Conservation (phyloP, 2,113 vertebrate genomes). For the Dissostichus mawsoni region DNA sequence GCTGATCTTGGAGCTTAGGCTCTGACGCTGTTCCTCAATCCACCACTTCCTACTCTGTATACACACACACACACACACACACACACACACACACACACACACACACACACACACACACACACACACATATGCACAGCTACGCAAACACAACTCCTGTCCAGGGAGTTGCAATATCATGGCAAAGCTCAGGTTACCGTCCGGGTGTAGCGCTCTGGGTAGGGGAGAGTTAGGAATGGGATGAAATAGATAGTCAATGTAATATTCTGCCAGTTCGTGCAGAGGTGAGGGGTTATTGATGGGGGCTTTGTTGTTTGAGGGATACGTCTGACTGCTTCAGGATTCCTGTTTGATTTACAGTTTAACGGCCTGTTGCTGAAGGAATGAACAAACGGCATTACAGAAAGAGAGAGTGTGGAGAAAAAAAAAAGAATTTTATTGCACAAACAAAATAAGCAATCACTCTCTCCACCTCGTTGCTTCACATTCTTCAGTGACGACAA, state of each 20-base stretch:
- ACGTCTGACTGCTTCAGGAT: slow-evolving; percentile 42
- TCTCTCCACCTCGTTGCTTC: slow-evolving; percentile 42
- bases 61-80: slow-evolving; percentile 43
- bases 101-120: slow-evolving; percentile 26
- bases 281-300: slow-evolving; percentile 67
- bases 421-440: slow-evolving; percentile 57
- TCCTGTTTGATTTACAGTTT: slow-evolving; percentile 63
- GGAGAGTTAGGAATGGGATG: slow-evolving; percentile 52
- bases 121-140: slow-evolving; percentile 45
- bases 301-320: slow-evolving; percentile 62
- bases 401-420: slow-evolving; percentile 28
- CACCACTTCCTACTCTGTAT: slow-evolving; percentile 57
- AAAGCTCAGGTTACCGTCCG: slow-evolving; percentile 63
- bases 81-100: slow-evolving; percentile 19
- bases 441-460: slow-evolving; percentile 67
- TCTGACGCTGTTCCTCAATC: slow-evolving; percentile 67
- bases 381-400: slow-evolving; percentile 46
- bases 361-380: slow-evolving; percentile 47
- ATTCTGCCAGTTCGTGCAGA: slow-evolving; percentile 67
- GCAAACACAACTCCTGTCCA: slow-evolving; percentile 62
- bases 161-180: slow-evolving; percentile 53
- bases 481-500: slow-evolving; percentile 75
- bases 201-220: slow-evolving; percentile 44
- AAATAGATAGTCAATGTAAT: slow-evolving; percentile 70
- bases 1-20: slow-evolving; percentile 71